Evolutionary conservation across 2,888 invertebrate species (phyloP).

Genomic region (Lepidochrysops patricia): DNA sequence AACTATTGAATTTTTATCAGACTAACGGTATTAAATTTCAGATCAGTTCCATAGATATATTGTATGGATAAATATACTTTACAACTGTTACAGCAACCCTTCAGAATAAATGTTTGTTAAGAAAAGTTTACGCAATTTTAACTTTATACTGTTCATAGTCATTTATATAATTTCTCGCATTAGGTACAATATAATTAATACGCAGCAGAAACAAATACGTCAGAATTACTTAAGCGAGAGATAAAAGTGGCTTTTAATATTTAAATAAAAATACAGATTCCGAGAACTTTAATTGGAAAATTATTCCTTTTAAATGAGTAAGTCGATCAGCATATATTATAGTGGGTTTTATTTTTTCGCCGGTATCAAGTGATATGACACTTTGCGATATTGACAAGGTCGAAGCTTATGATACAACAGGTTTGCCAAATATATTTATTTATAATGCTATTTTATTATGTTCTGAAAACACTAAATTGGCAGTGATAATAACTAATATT

Average conservation of each 20-base stretch:
- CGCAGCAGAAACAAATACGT: background rate
- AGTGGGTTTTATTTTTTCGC: constrained; percentile 1
- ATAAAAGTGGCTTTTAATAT: background rate
- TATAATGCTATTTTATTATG: constrained; percentile 3
- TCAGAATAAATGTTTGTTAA: background rate
- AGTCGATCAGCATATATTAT: constrained; percentile 1
- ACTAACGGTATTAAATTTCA: background rate
- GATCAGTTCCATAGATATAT: background rate
- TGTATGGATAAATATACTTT: background rate
- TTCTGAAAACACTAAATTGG: background rate
- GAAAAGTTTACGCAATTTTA: background rate
- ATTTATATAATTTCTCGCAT: background rate
- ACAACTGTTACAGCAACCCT: background rate
- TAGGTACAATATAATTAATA: background rate
- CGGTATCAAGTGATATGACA: background rate
- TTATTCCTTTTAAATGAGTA: background rate
- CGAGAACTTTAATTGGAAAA: constrained; percentile 5
- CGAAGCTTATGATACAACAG: constrained; percentile 2
- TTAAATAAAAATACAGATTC: background rate
- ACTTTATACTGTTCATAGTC: background rate
- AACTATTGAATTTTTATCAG: background rate
- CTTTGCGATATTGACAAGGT: constrained; percentile 8
- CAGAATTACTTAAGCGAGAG: constrained; percentile 1
- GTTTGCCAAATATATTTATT: constrained; percentile 6
- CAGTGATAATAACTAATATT: background rate